A percentile compares a stretch with the other conserved stretches of the same genome.
Conservation (phyloP, 2,113 vertebrate genomes). For the Apeltes quadracus region DNA sequence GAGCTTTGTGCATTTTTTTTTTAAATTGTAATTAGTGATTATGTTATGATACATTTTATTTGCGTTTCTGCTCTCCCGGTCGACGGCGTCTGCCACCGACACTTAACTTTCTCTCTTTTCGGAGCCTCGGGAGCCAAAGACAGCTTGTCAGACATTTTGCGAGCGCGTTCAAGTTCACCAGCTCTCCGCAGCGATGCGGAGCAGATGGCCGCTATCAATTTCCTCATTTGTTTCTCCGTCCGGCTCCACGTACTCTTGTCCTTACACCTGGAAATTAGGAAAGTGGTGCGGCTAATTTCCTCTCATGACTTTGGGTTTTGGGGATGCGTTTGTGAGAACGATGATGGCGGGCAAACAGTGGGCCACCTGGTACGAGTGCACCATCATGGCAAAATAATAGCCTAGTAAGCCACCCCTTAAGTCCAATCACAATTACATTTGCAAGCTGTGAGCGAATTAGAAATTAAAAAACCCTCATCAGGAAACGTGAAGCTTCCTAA, state of each 20-base stretch:
- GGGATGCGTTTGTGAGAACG: constrained; percentile 77
- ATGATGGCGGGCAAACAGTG: constrained; percentile 73
- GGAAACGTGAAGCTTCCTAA: constrained; percentile 73
- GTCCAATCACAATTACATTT: constrained; percentile 83
- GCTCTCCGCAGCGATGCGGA: constrained; percentile 86
- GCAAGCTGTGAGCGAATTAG: constrained; percentile 80
- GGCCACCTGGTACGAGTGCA: constrained; percentile 78
- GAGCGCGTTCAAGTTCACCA: constrained; percentile 88
- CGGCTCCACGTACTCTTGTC: constrained; percentile 82
- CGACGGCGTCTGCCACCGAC: constrained; percentile 5
- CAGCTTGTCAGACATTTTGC: constrained; percentile 86
- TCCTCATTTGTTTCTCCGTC: constrained; percentile 80
- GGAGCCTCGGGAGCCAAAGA: constrained; percentile 57
- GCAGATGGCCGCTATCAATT: constrained; percentile 99
- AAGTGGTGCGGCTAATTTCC: constrained; percentile 69
- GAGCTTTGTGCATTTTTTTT: background rate
- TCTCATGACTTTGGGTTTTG: constrained; percentile 77
- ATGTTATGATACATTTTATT: constrained; percentile 9
- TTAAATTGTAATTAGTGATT: constrained; percentile 10
- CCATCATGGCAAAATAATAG: constrained; percentile 82
- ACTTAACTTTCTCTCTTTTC: background rate
- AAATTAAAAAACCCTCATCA: constrained; percentile 76
- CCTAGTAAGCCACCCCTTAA: constrained; percentile 74
- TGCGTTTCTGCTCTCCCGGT: constrained; percentile 11
- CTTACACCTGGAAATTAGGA: constrained; percentile 96